Evolutionary conservation across 1,140 invertebrate genomes (phyloP).

Genomic region (Mesaphorura yosii): DNA sequence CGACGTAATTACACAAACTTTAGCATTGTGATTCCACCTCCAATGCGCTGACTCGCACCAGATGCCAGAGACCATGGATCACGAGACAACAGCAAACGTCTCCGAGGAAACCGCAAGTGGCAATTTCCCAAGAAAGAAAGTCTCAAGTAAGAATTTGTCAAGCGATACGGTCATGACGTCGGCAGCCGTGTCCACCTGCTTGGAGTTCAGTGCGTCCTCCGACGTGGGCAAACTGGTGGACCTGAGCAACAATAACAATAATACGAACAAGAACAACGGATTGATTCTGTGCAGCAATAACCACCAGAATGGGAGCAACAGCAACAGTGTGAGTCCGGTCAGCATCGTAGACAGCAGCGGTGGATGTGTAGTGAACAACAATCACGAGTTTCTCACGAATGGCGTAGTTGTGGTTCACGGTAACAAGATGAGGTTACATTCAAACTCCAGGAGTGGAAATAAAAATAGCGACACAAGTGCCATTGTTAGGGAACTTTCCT

Average conservation of each 20-base stretch:
- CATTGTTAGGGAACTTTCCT: constrained; percentile 57
- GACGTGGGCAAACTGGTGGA: constrained; percentile 31
- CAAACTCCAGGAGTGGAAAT: background rate
- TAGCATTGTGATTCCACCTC: no score
- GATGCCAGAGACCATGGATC: background rate
- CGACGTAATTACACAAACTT: no score
- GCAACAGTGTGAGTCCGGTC: no score
- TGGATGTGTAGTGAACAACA: background rate
- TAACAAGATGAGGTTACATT: background rate
- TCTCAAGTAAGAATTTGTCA: no score
- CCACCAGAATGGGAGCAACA: no score
- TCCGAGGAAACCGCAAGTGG: background rate
- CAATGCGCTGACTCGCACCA: constrained; percentile 1
- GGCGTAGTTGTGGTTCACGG: no score
- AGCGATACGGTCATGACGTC: no score
- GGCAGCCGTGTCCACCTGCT: no score
- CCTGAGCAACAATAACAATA: constrained; percentile 26
- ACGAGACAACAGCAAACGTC: constrained; percentile 3
- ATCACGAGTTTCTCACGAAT: no score
- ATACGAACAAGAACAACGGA: constrained; percentile 12
- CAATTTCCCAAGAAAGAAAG: no score
- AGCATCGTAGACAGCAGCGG: no score
- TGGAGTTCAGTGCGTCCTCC: constrained; percentile 15
- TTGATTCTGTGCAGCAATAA: background rate
- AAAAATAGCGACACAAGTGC: constrained; percentile 83